phyloP scores from a whole-genome alignment of 2,888 invertebrate species.

The Sylvicola cinctus region DNA sequence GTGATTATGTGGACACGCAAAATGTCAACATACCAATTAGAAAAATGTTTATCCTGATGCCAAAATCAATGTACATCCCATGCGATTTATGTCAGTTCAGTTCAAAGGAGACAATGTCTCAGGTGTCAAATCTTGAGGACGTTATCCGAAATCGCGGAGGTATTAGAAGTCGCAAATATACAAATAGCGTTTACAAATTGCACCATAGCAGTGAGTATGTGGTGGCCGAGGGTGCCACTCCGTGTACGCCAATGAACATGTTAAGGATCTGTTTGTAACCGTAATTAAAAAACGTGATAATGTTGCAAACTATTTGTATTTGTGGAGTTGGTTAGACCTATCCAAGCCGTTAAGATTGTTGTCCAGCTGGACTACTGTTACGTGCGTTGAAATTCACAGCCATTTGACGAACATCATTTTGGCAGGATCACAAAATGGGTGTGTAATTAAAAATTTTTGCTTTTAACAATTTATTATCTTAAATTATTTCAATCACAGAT shows the following conservation, averaged over 20 bases:
- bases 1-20: not conserved
- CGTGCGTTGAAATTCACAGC: too few species aligned
- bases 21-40: not conserved
- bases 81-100: not conserved
- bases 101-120: not conserved
- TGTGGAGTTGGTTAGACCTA: too few species aligned
- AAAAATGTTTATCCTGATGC: not conserved
- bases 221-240: not conserved
- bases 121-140: not conserved
- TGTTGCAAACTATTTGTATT: too few species aligned
- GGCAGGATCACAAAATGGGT: too few species aligned
- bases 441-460: too few species aligned
- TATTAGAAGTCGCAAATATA: not conserved
- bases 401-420: too few species aligned
- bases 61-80: not conserved
- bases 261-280: too few species aligned
- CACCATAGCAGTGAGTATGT: not conserved
- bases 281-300: too few species aligned
- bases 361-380: too few species aligned
- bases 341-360: too few species aligned
- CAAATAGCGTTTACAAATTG: not conserved
- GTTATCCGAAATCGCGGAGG: not conserved
- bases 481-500: too few species aligned
- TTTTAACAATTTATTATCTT: too few species aligned
- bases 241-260: not conserved